Conservation (phyloP, 2,113 vertebrate species). For the Serinus canaria region DNA sequence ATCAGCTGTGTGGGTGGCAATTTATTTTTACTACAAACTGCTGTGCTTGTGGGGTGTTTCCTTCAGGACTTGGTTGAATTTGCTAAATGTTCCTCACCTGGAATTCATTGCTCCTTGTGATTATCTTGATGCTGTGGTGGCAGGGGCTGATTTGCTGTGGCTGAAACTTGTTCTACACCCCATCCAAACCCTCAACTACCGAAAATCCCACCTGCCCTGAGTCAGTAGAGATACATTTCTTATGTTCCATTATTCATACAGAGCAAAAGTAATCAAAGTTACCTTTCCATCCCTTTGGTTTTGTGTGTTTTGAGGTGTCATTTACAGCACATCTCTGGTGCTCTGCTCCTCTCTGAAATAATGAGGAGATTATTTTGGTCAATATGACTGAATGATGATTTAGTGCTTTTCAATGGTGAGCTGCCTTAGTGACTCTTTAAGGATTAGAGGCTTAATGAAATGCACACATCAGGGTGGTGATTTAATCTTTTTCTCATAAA, state of each 20-base stretch:
- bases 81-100: neutral
- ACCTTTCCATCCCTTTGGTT: neutral
- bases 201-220: neutral
- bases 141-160: neutral
- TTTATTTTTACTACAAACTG: neutral
- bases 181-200: neutral
- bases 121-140: neutral
- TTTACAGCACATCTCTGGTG: neutral
- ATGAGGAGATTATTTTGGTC: conserved; percentile 64
- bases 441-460: conserved; percentile 75
- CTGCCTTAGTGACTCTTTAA: conserved; percentile 67
- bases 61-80: neutral
- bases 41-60: neutral
- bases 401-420: conserved; percentile 67
- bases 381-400: conserved; percentile 59
- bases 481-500: conserved; percentile 76
- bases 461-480: conserved; percentile 56
- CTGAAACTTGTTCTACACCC: neutral
- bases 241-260: neutral
- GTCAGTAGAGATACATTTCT: neutral
- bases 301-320: neutral
- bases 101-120: neutral
- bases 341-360: conserved; percentile 37
- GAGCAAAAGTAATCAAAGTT: neutral
- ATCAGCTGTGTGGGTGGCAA: neutral